A percentile compares a stretch with the other conserved stretches of the same genome.
Evolutionary conservation across 2,888 invertebrate genomes (phyloP).

Genomic region (Amphimallon solstitiale): DNA sequence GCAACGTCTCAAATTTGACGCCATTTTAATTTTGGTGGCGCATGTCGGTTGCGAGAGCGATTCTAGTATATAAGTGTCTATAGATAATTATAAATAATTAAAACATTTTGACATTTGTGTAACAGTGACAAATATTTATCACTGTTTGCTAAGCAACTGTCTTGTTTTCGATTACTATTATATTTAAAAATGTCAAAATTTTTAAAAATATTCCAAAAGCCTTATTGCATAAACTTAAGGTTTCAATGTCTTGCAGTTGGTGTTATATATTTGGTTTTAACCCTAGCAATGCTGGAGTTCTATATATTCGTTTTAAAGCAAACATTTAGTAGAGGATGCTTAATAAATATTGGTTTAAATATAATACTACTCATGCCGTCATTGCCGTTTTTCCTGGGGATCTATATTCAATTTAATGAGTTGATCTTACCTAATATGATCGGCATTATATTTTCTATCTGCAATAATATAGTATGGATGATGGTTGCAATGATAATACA

Average conservation of each 20-base stretch:
- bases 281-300: neutral
- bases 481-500: neutral
- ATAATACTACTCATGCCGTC: slow-evolving; percentile 2
- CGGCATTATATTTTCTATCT: neutral
- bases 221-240: no score
- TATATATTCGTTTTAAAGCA: slow-evolving; percentile 1
- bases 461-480: slow-evolving; percentile 3
- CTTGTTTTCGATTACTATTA: no score
- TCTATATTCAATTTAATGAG: slow-evolving; percentile 10
- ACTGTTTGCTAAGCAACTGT: no score
- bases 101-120: no score
- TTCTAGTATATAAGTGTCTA: no score
- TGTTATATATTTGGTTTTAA: slow-evolving; percentile 5
- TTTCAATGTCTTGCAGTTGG: neutral
- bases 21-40: no score
- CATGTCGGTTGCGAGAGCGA: no score
- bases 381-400: slow-evolving; percentile 10
- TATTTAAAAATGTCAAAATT: no score
- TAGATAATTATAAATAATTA: no score
- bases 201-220: no score
- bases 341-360: slow-evolving; percentile 13
- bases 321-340: slow-evolving; percentile 10
- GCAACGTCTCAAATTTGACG: no score
- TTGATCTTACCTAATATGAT: slow-evolving; percentile 6
- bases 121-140: no score